Conservation (phyloP, 1,140 invertebrate species). For the Hydropsyche tenuis region DNA sequence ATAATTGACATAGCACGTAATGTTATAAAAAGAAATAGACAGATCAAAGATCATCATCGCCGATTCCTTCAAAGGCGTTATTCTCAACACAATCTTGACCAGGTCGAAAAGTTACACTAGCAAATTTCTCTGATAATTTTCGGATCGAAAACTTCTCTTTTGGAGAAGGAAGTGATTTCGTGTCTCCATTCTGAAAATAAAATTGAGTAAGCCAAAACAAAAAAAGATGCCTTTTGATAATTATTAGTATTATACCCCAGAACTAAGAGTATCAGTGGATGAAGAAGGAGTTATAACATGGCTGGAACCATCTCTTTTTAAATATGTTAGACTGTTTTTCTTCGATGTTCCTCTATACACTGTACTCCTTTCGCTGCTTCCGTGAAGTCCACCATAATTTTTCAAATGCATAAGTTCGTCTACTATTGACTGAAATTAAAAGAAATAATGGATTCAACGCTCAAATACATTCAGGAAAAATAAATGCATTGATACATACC, state of each 20-base stretch:
- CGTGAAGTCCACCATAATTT: slow-evolving; percentile 56
- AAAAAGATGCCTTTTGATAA: background rate
- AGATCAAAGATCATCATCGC: slow-evolving; percentile 84
- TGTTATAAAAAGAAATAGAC: background rate
- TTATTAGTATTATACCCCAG: slow-evolving; percentile 55
- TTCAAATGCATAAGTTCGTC: slow-evolving; percentile 90
- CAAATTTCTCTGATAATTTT: slow-evolving; percentile 65
- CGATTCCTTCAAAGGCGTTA: slow-evolving; percentile 88
- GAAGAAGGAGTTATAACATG: slow-evolving; percentile 63
- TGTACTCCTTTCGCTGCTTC: slow-evolving; percentile 52
- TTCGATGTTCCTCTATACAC: slow-evolving; percentile 50
- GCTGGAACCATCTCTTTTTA: slow-evolving; percentile 64
- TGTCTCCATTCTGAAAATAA: slow-evolving; percentile 59
- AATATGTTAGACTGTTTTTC: slow-evolving; percentile 58
- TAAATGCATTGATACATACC: slow-evolving; percentile 52
- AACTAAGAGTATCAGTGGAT: slow-evolving; percentile 61
- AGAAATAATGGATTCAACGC: background rate
- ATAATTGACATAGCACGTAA: slow-evolving; percentile 32
- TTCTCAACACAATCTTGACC: slow-evolving; percentile 78
- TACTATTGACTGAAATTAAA: slow-evolving; percentile 74
- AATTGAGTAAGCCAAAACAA: background rate
- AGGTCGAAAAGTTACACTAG: slow-evolving; percentile 68
- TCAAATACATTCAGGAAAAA: too few relatives aligned
- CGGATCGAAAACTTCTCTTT: slow-evolving; percentile 63
- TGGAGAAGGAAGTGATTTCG: slow-evolving; percentile 56